Evolutionary conservation across 2,888 invertebrate genomes (phyloP).

Genomic region (Ichneumoninae sp.): DNA sequence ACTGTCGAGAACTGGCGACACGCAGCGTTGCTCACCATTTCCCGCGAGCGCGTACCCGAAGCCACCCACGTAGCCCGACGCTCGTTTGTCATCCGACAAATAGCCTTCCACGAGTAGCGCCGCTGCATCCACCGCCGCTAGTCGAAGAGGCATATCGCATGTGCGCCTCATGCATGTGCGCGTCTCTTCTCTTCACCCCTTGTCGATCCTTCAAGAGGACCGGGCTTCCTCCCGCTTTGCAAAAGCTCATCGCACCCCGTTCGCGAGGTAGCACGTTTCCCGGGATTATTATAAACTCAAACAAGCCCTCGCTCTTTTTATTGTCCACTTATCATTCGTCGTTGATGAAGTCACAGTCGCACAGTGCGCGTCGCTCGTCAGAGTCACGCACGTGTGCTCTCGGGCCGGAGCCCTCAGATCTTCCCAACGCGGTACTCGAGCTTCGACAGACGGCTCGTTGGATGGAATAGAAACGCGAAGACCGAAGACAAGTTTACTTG

Average conservation of each 20-base stretch:
- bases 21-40: constrained; percentile 83
- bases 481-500: neutral
- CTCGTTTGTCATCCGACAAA: constrained; percentile 84
- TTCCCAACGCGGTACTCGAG: neutral
- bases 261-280: constrained; percentile 41
- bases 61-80: constrained; percentile 84
- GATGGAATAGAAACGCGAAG: neutral
- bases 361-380: constrained; percentile 19
- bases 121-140: constrained; percentile 62
- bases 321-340: constrained; percentile 54
- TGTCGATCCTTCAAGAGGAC: constrained; percentile 55
- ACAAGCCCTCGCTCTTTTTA: constrained; percentile 46
- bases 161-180: constrained; percentile 50
- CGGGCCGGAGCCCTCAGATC: neutral
- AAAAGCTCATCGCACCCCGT: constrained; percentile 39
- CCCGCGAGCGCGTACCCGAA: constrained; percentile 79
- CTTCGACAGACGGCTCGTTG: neutral
- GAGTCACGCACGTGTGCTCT: constrained; percentile 63
- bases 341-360: constrained; percentile 62
- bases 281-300: constrained; percentile 51
- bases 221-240: constrained; percentile 44
- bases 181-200: constrained; percentile 61
- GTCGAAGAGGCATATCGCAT: constrained; percentile 60
- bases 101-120: constrained; percentile 77
- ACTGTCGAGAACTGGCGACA: constrained; percentile 78